Base-by-base conservation (phyloP, 2,797 vertebrate species). In the Argentina silus region DNA sequence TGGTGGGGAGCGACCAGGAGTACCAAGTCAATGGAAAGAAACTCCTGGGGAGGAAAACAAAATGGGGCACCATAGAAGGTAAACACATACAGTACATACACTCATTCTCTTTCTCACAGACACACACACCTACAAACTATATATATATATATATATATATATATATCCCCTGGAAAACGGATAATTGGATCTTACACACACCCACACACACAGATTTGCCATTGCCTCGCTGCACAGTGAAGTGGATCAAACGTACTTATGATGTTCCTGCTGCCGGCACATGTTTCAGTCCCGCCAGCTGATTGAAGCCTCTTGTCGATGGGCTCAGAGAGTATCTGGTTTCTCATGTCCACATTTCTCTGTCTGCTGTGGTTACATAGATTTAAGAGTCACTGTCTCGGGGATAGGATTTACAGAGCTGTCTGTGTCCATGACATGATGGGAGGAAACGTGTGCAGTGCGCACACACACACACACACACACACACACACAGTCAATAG, bases 21-120 rank as follows among this genome's bases (percentile, higher is more conserved):
- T 96, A 96, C 80, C 95, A 96, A 80, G 93, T 96, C 75, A 96
- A 96, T 0, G 95, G 95, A 80, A 95, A 94, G 84, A 87, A 94
- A 82, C 93, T 96, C 83, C 93, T 96, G 43, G 95, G 95, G 19
- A 91, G 95, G 76, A 96, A 96, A 87, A 96, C 95, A 78, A 95
- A 95, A 62, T 96, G 95, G 95, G 95, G 95, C 76, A 96, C 94
- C 85, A 95, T 96, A 43, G 95, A 96, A 95, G 95, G 95, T 96
- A 91, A 87, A 17, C 5, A 56, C 44, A 51, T 36, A 6, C 53
- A n/a, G n/a, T n/a, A 69, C 45, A 67, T 53, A 21, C 50, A 53
- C 12, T 45, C 51, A 56, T 53, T 12, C 59, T 44, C n/a, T 67
- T 3, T 51, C 11, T 74, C 64, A 77, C 21, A 68, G 21, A 70